Conservation (phyloP, 2,797 vertebrate genomes). For the Pantherophis alleghaniensis region DNA sequence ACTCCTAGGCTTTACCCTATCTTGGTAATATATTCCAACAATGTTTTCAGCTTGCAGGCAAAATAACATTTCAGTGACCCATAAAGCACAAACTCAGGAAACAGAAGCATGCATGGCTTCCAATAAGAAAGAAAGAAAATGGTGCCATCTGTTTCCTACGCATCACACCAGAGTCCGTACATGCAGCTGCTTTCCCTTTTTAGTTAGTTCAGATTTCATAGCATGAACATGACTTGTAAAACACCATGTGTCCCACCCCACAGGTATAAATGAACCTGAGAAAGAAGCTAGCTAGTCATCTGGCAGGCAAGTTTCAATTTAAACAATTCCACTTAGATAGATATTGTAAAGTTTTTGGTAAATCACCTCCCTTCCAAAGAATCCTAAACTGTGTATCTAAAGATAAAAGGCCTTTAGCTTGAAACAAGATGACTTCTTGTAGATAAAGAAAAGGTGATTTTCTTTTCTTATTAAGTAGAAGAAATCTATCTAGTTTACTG, state of each 20-base stretch:
- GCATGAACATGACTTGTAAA: slow-evolving; percentile 29
- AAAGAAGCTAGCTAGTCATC: slow-evolving; percentile 37
- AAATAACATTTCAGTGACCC: not conserved
- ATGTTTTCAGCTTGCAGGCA: slow-evolving; percentile 8
- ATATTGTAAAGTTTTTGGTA: slow-evolving; percentile 36
- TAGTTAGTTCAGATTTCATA: slow-evolving; percentile 25
- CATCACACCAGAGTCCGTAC: no score
- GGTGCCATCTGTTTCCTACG: not conserved
- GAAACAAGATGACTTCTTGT: slow-evolving; percentile 42
- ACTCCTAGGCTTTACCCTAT: not conserved
- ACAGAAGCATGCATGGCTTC: slow-evolving; percentile 8
- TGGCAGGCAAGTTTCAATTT: slow-evolving; percentile 38
- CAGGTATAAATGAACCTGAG: slow-evolving; percentile 35
- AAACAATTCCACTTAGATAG: not conserved
- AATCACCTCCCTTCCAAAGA: slow-evolving; percentile 19
- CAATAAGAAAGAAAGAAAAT: slow-evolving; percentile 22
- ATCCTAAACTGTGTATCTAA: slow-evolving; percentile 13
- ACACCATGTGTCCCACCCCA: not conserved
- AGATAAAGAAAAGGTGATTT: not conserved
- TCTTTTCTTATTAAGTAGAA: not conserved
- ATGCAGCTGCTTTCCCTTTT: not conserved
- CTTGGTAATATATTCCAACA: not conserved
- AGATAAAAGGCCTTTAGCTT: slow-evolving; percentile 6
- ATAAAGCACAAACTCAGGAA: not conserved
- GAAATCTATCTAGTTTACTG: not conserved